Percentiles rank a stretch among this genome's conserved stretches.
Conservation (phyloP, 2,888 invertebrate genomes). For the Xestia sexstrigata region DNA sequence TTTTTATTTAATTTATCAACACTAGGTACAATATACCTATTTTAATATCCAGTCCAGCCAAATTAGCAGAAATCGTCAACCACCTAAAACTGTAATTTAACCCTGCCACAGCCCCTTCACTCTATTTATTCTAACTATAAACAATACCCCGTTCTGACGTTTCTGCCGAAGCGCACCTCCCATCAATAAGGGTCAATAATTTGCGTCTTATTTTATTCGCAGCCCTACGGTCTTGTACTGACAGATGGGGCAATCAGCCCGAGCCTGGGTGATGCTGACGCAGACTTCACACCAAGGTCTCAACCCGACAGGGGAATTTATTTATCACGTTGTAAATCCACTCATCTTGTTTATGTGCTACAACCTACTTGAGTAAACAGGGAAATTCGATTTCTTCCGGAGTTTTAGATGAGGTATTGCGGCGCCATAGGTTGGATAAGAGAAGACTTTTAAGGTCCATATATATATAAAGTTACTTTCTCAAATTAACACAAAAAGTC, state of each 20-base stretch:
- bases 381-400: conserved; percentile 15
- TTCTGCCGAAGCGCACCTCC: conserved; percentile 59
- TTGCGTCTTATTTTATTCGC: conserved; percentile 83
- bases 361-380: conserved; percentile 38
- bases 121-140: conserved; percentile 49
- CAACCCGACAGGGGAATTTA: conserved; percentile 82
- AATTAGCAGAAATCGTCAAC: not conserved
- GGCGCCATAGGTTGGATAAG: not conserved
- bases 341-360: conserved; percentile 78
- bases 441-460: not conserved
- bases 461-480: not conserved
- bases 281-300: conserved; percentile 79
- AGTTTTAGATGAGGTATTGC: conserved; percentile 21
- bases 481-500: not conserved
- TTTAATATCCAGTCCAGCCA: not conserved
- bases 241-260: conserved; percentile 88
- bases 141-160: conserved; percentile 58
- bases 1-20: not conserved
- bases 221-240: conserved; percentile 78
- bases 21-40: not conserved
- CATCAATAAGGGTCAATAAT: conserved; percentile 76
- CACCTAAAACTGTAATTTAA: not conserved
- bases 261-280: conserved; percentile 85
- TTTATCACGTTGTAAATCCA: conserved; percentile 87
- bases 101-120: not conserved